Evolutionary conservation across 2,888 invertebrate genomes (phyloP).

Genomic region (Campoletis raptor): DNA sequence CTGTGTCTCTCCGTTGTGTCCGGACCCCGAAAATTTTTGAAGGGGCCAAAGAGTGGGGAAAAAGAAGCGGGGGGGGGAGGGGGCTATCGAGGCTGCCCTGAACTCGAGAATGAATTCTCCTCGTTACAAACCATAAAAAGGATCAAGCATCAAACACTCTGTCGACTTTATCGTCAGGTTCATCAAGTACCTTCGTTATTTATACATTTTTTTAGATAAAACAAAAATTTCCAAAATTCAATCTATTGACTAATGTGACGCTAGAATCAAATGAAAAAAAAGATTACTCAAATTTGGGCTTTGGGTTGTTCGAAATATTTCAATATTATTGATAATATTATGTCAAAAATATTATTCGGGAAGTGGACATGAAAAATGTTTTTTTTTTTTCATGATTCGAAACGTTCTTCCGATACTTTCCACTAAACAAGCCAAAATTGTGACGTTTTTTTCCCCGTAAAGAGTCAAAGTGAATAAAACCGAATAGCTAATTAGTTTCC

Average conservation of each 20-base stretch:
- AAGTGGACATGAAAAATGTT: background rate
- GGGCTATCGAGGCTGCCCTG: background rate
- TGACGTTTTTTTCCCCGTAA: background rate
- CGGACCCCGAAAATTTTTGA: constrained; percentile 41
- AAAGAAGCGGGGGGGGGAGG: background rate
- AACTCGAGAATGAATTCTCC: constrained; percentile 32
- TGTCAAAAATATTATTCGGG: background rate
- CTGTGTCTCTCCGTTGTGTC: constrained; percentile 34
- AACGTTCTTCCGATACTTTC: background rate
- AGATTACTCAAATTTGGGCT: too few species aligned
- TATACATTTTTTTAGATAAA: background rate
- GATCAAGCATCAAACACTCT: constrained; percentile 8
- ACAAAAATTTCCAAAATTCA: background rate
- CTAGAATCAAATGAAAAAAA: too few species aligned
- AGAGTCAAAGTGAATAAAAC: background rate
- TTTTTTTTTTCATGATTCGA: background rate
- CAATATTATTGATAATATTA: background rate
- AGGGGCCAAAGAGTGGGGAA: constrained; percentile 26
- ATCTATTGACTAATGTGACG: background rate
- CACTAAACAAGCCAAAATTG: background rate
- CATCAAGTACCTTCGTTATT: constrained; percentile 5
- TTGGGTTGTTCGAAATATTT: background rate
- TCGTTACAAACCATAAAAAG: constrained; percentile 16
- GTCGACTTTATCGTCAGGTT: constrained; percentile 17
- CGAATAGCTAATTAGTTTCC: constrained; percentile 1